These are phyloP conservation scores for Hiodon tergisus DNA, from an alignment of 2,113 vertebrate genomes.

Conservation along the genomic window DNA sequence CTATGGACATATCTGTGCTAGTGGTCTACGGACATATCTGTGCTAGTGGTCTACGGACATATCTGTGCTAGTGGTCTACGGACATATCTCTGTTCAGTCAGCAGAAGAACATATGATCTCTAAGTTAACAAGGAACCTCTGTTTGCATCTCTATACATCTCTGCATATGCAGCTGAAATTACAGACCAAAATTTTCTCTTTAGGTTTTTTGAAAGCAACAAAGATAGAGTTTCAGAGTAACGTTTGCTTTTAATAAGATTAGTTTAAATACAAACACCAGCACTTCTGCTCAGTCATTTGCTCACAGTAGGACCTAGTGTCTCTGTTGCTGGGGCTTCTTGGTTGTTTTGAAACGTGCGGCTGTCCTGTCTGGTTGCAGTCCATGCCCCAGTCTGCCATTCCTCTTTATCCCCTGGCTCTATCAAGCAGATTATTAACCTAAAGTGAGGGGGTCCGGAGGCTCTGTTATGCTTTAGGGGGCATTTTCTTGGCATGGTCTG, in stretches of 20 bases:
- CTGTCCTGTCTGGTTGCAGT: slow-evolving; percentile 41
- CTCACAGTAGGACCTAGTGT: too few species aligned
- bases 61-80: too few species aligned
- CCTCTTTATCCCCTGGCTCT: not conserved
- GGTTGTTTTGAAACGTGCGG: slow-evolving; percentile 30
- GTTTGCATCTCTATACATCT: not conserved
- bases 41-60: too few species aligned
- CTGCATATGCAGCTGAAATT: not conserved
- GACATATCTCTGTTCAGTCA: not conserved
- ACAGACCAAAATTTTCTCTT: not conserved
- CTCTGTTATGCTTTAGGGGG: too few species aligned
- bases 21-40: not conserved
- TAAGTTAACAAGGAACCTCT: slow-evolving; percentile 6
- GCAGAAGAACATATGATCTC: slow-evolving; percentile 1
- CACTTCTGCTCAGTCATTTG: not conserved
- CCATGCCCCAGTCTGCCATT: not conserved
- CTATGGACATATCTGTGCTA: too few species aligned
- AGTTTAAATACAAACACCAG: slow-evolving; percentile 44
- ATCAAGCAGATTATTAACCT: too few species aligned
- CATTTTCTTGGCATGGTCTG: too few species aligned
- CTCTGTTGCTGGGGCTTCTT: too few species aligned
- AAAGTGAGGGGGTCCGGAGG: too few species aligned
- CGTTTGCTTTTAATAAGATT: slow-evolving; percentile 32
- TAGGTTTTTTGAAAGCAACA: not conserved
- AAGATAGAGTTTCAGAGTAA: slow-evolving; percentile 49